Percentiles rank a stretch among this genome's conserved stretches.
These are phyloP conservation scores for Meles meles DNA, from an alignment of 2,113 vertebrate species.

Conservation along the genomic window DNA sequence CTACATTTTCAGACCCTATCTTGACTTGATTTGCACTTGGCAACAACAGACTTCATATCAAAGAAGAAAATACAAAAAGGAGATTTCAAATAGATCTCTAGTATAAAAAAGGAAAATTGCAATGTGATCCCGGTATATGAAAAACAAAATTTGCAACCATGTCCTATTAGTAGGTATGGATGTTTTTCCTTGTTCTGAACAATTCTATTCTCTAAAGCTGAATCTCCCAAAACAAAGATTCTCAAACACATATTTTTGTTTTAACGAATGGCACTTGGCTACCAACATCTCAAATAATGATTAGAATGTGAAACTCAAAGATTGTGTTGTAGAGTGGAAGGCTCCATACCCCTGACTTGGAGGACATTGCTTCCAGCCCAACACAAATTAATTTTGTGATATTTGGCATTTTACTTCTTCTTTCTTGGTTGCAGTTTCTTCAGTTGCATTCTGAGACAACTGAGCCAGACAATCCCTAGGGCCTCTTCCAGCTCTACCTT, in stretches of 20 bases:
- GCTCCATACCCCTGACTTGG: neutral
- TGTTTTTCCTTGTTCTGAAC: neutral
- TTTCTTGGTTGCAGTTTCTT: neutral
- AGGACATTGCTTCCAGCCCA: neutral
- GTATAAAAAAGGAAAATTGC: neutral
- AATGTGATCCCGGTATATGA: neutral
- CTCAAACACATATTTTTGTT: neutral
- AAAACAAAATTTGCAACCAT: neutral
- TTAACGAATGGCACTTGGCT: neutral
- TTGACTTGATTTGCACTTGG: constrained; percentile 28
- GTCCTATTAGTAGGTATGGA: neutral
- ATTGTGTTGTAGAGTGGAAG: neutral
- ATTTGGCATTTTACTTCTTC: neutral
- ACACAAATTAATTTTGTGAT: neutral
- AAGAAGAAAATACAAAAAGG: constrained; percentile 14
- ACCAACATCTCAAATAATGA: neutral
- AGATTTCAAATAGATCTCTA: neutral
- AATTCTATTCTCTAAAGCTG: neutral
- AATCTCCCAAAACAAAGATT: neutral
- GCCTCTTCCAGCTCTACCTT: neutral
- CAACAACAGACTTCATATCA: neutral
- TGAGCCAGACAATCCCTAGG: neutral
- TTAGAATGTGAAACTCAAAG: neutral
- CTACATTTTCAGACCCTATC: neutral
- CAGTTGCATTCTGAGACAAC: neutral